These are phyloP conservation scores for Neopelma chrysocephalum DNA, from an alignment of 2,797 vertebrate genomes.

Conservation along the genomic window DNA sequence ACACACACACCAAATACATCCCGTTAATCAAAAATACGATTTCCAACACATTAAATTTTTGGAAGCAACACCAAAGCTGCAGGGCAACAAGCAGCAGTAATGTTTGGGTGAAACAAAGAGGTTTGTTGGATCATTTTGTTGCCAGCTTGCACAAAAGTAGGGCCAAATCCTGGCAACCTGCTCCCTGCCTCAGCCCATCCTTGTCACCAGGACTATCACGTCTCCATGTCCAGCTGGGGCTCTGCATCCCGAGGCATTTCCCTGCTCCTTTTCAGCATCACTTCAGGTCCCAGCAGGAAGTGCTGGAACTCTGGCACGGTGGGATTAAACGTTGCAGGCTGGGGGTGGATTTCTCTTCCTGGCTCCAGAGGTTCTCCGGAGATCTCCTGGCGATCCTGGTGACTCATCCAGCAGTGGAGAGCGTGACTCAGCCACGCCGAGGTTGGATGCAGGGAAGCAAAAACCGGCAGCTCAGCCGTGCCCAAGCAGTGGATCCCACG, in stretches of 20 bases:
- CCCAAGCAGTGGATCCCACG: accelerated
- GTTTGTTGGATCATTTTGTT: neutral
- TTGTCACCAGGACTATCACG: accelerated
- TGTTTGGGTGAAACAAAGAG: accelerated
- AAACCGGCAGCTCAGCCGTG: accelerated
- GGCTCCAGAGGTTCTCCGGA: neutral
- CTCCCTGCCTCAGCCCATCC: neutral
- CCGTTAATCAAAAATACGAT: neutral
- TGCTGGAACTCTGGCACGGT: accelerated
- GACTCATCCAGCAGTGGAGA: neutral
- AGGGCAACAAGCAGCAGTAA: neutral
- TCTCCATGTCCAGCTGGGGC: accelerated
- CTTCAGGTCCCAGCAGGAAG: neutral
- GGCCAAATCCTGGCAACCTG: neutral
- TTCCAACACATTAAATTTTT: neutral
- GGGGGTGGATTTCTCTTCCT: neutral
- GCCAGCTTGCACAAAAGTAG: neutral
- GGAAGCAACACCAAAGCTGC: accelerated
- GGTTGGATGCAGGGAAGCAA: neutral
- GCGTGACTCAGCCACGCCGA: neutral
- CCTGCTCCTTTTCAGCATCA: neutral
- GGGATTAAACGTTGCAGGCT: neutral
- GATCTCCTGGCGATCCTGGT: accelerated
- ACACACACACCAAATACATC: neutral
- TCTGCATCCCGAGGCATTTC: accelerated